Evolutionary conservation across 1,140 invertebrate genomes (phyloP).

Genomic region (Ruditapes philippinarum): DNA sequence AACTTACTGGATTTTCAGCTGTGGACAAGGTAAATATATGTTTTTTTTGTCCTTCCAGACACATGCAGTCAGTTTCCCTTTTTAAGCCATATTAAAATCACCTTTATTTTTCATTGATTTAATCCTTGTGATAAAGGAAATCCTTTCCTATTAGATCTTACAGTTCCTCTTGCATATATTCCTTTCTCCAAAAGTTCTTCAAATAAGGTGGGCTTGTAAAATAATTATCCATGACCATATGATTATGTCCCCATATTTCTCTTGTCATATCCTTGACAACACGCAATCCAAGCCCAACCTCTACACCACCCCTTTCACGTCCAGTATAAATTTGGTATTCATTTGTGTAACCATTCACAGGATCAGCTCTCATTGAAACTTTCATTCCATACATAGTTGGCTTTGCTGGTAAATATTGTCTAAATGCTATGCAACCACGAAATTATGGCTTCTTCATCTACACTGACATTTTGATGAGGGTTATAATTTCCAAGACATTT

Average conservation of each 20-base stretch:
- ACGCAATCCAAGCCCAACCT: conserved; percentile 5
- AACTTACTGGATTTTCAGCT: conserved; percentile 17
- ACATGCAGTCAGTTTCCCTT: neutral
- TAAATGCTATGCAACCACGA: conserved; percentile 60
- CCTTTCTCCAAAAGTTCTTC: neutral
- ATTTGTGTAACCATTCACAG: conserved; percentile 49
- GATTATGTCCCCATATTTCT: neutral
- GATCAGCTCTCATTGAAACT: conserved; percentile 50
- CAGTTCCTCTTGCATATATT: conserved; percentile 1
- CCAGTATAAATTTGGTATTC: conserved; percentile 49
- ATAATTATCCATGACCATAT: conserved; percentile 7
- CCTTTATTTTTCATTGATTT: neutral
- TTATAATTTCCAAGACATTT: conserved; percentile 4
- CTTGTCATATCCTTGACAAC: neutral
- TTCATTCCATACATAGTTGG: conserved; percentile 61
- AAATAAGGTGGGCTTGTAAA: conserved; percentile 8
- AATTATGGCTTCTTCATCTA: conserved; percentile 62
- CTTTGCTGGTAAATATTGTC: conserved; percentile 60
- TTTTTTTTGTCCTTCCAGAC: conserved; percentile 23
- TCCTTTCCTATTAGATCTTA: neutral
- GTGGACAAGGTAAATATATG: neutral
- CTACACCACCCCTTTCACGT: neutral
- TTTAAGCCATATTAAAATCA: neutral
- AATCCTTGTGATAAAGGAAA: neutral
- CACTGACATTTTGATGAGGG: no score